Conservation (phyloP, 2,797 vertebrate genomes). For the Poeciliopsis turneri region DNA sequence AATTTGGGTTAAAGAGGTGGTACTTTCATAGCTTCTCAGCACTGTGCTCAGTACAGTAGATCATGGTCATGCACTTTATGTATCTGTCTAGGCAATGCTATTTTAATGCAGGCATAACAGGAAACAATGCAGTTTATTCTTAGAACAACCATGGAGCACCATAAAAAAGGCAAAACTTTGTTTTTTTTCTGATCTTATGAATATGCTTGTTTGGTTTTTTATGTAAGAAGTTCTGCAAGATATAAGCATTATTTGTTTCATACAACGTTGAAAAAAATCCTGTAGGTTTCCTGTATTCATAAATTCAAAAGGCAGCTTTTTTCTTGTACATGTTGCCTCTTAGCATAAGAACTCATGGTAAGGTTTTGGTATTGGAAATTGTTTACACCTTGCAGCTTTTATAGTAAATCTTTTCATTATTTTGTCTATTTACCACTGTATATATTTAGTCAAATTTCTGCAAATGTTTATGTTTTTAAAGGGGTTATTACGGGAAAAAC, state of each 20-base stretch:
- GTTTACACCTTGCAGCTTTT: constrained; percentile 66
- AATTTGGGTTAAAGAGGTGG: constrained; percentile 19
- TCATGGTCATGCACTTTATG: constrained; percentile 62
- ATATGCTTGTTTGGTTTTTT: constrained; percentile 7
- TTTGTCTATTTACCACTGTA: constrained; percentile 49
- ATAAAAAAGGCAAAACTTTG: constrained; percentile 2
- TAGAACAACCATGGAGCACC: constrained; percentile 7
- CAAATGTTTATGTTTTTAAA: constrained; percentile 34
- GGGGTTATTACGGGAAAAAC: background rate
- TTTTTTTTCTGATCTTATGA: constrained; percentile 12
- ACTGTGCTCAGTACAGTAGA: constrained; percentile 42
- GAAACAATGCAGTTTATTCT: constrained; percentile 1
- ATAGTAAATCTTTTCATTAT: constrained; percentile 49
- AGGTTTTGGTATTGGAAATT: constrained; percentile 55
- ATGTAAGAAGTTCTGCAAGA: background rate
- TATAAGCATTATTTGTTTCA: constrained; percentile 31
- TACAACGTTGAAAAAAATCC: background rate
- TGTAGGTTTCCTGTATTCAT: constrained; percentile 14
- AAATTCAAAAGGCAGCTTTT: constrained; percentile 70
- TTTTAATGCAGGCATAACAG: constrained; percentile 11
- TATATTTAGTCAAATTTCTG: constrained; percentile 32
- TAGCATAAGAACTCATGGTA: constrained; percentile 47
- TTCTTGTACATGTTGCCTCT: constrained; percentile 60
- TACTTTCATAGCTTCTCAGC: constrained; percentile 25
- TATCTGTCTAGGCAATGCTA: constrained; percentile 16